phyloP scores from a whole-genome alignment of 2,888 invertebrate genomes.

The Sarcophaga carnaria region DNA sequence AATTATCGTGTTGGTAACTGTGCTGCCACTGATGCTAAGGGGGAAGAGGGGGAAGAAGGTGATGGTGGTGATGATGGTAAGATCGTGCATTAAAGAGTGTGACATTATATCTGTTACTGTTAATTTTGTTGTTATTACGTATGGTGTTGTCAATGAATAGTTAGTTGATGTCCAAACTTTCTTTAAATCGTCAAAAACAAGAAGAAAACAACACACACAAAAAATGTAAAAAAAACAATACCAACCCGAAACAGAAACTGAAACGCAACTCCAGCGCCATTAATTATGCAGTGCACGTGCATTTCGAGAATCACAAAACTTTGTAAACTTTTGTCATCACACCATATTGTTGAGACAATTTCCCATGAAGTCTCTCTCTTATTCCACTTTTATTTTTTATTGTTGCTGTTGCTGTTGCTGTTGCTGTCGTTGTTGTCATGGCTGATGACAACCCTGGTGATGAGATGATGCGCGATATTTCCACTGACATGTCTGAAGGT shows the following conservation, averaged over 20 bases:
- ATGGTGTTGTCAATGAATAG: constrained; percentile 7
- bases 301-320: constrained; percentile 79
- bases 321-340: constrained; percentile 73
- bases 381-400: constrained; percentile 29
- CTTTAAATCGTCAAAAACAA: constrained; percentile 10
- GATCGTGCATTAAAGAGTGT: constrained; percentile 60
- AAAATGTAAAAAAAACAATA: constrained; percentile 13
- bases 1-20: neutral
- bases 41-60: neutral
- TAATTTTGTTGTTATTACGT: neutral
- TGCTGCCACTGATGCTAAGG: neutral
- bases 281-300: constrained; percentile 78
- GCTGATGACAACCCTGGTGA: constrained; percentile 14
- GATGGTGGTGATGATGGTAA: constrained; percentile 26
- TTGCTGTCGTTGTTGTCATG: neutral
- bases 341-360: constrained; percentile 70
- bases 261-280: constrained; percentile 49
- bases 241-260: neutral
- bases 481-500: constrained; percentile 62
- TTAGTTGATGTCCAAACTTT: constrained; percentile 5
- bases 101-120: constrained; percentile 60
- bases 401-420: neutral
- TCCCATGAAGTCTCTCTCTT: constrained; percentile 63
- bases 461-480: constrained; percentile 42
- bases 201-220: neutral